Conservation (phyloP, 2,797 vertebrate species). For the Gymnocypris eckloni region DNA sequence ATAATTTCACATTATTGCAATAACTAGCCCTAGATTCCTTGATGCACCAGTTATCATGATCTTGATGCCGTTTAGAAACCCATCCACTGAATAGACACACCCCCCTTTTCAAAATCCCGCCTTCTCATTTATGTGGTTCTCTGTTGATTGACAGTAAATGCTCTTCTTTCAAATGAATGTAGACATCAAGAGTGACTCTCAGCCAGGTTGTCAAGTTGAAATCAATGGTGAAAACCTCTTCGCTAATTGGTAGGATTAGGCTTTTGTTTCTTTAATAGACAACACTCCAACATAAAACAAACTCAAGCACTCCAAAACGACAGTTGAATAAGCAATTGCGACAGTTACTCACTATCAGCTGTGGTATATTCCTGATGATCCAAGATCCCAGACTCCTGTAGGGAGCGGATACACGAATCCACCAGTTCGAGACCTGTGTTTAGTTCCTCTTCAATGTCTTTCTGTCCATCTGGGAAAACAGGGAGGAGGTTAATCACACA, state of each 20-base stretch:
- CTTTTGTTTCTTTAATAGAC: conserved; percentile 1
- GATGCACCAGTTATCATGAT: neutral
- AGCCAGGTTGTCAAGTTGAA: neutral
- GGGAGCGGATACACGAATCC: conserved; percentile 96
- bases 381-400: conserved; percentile 97
- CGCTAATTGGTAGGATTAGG: conserved; percentile 19
- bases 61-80: neutral
- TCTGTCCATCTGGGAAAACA: conserved; percentile 87
- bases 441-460: conserved; percentile 97
- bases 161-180: neutral
- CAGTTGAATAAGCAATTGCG: neutral
- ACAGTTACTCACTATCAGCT: conserved; percentile 86
- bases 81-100: neutral
- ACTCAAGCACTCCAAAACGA: conserved; percentile 1
- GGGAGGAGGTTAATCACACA: conserved; percentile 30
- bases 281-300: neutral
- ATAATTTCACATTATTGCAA: conserved; percentile 8
- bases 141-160: neutral
- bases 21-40: neutral
- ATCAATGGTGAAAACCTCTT: conserved; percentile 32
- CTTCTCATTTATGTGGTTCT: neutral
- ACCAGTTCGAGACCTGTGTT: conserved; percentile 97
- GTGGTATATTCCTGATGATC: conserved; percentile 88
- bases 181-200: conserved; percentile 11
- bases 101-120: neutral